A percentile compares a stretch with the other conserved stretches of the same genome.
Evolutionary conservation across 2,113 vertebrate genomes (phyloP).

Genomic region (Nesogale talazaci): DNA sequence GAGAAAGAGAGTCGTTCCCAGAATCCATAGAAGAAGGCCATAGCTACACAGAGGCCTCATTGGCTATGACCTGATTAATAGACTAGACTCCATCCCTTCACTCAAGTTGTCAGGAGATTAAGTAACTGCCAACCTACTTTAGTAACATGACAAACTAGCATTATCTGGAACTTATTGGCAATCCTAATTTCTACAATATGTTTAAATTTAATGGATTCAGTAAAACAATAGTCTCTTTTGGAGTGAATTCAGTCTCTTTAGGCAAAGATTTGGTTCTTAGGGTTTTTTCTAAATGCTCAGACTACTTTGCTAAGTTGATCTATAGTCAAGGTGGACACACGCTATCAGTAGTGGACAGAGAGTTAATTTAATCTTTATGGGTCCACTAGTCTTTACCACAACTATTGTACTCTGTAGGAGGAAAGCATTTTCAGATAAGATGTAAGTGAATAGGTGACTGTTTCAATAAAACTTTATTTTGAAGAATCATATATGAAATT

Average conservation of each 20-base stretch:
- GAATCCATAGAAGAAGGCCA: too few species aligned
- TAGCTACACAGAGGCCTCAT: too few species aligned
- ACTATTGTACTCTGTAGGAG: neutral
- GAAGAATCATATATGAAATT: neutral
- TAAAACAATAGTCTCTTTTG: neutral
- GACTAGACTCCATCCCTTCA: too few species aligned
- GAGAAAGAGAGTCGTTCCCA: too few species aligned
- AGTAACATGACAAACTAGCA: neutral
- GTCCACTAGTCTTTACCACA: neutral
- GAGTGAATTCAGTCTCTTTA: constrained; percentile 7
- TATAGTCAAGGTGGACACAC: neutral
- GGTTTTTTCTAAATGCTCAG: neutral
- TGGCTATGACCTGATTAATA: too few species aligned
- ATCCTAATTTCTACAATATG: neutral
- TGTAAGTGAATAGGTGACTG: neutral
- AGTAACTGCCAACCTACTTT: too few species aligned
- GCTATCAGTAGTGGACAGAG: neutral
- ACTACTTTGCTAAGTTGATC: neutral
- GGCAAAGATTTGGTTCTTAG: neutral
- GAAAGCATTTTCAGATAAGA: neutral
- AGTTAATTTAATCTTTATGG: too few species aligned
- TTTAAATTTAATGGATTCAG: neutral
- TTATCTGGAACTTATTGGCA: neutral
- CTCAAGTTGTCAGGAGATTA: too few species aligned
- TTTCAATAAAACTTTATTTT: constrained; percentile 26